A percentile compares a stretch with the other conserved stretches of the same genome.
Evolutionary conservation across 1,140 invertebrate genomes (phyloP).

Genomic region (Pseudomyrmex cubaensis): DNA sequence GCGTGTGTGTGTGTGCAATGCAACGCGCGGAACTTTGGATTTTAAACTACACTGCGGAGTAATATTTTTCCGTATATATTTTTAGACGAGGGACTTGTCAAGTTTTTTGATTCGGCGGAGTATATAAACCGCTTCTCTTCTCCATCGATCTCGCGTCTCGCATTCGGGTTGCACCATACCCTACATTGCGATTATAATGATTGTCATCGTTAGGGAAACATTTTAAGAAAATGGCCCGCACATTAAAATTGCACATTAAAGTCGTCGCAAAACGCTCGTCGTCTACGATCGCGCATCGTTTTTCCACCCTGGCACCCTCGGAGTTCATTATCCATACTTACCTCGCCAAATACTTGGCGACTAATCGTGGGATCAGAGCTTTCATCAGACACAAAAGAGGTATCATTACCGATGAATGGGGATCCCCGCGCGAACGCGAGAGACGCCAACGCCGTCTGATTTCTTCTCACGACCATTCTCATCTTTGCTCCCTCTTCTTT

Average conservation of each 20-base stretch:
- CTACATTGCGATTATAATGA: no score
- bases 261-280: no score
- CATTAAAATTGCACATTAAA: background rate
- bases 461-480: constrained; percentile 12
- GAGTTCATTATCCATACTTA: constrained; percentile 27
- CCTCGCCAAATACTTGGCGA: constrained; percentile 5
- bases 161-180: no score
- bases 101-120: background rate
- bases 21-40: constrained; percentile 8
- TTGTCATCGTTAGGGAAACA: no score
- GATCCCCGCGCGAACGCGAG: background rate
- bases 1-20: no score
- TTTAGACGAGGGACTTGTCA: constrained; percentile 6
- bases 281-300: background rate
- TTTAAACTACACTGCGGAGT: background rate
- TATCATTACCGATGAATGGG: constrained; percentile 44
- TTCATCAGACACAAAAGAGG: constrained; percentile 41
- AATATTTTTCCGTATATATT: constrained; percentile 23
- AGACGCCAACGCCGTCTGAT: background rate
- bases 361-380: constrained; percentile 33
- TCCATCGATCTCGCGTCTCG: background rate
- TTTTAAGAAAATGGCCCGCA: no score
- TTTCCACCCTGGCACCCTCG: background rate
- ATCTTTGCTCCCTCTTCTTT: constrained; percentile 11
- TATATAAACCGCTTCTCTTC: background rate